Base-by-base conservation (phyloP, 2,888 invertebrate species). In the Lochmaea capreae region DNA sequence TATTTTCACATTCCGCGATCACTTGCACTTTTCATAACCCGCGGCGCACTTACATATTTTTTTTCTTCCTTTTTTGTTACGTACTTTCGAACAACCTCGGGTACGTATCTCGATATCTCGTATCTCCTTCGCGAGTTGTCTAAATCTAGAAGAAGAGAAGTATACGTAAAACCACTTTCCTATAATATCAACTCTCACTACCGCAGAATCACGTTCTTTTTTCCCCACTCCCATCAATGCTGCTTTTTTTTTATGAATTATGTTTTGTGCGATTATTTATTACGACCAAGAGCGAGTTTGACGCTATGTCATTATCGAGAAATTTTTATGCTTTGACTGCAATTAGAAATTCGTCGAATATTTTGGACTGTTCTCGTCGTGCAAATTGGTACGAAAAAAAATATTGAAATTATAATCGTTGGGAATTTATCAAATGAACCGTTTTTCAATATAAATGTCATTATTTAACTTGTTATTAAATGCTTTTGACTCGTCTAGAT, bases 121-220 rank as follows among this genome's bases (percentile, higher is more conserved):
- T 58, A 58, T 46, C 65, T 58, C 63, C 46, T 10, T 39, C 70
- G 65, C 61, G 57, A 66, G 59, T 68, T 33, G 11, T 61, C 71
- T 59, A 61, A 66, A 72, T 62, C 62, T 62, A 66, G 71, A 71
- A 71, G 76, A 72, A 66, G 58, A 65, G 65, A 68, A 8, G 72
- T 62, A 74, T 72, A 72, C 71, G 67, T 74, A 72, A 77, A 73
- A 76, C 78, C 77, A 75, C 78, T 78, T 78, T 78, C 78, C 70
- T 72, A 70, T 65, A 72, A 61, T 71, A 52, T 75, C 75, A 72
- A 72, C 77, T 78, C 78, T 78, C 78, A 75, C 77, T 75, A 57
- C 73, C 67, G 71, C 70, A 66, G 49, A 71, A 72, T 75, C 75
- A 72, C 75, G 74, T 72, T 54, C 65, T 65, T 43, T 70, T 70